Conservation (phyloP, 2,888 invertebrate genomes). For the Parthenolecanium corni region DNA sequence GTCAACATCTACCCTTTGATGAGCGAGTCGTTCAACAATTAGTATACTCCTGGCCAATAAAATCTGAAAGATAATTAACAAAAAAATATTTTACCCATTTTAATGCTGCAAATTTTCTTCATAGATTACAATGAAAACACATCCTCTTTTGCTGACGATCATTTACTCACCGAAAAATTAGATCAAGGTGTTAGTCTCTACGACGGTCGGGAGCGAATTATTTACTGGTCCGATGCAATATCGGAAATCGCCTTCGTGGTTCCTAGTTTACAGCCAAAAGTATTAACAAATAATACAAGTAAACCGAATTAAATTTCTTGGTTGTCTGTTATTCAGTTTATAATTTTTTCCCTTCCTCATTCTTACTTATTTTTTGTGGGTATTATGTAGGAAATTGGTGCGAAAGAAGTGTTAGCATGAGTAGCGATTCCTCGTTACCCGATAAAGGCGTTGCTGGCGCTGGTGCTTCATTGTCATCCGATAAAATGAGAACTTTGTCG, state of each 20-base stretch:
- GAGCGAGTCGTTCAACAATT: too few relatives aligned
- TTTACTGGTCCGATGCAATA: constrained; percentile 92
- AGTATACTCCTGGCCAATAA: too few relatives aligned
- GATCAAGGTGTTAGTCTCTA: constrained; percentile 58
- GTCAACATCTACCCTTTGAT: too few relatives aligned
- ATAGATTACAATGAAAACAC: too few relatives aligned
- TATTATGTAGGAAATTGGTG: constrained; percentile 7
- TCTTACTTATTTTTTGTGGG: not conserved
- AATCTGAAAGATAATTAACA: too few relatives aligned
- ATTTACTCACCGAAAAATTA: constrained; percentile 11
- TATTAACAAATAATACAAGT: not conserved
- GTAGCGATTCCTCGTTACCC: not conserved
- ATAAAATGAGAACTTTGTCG: constrained; percentile 24
- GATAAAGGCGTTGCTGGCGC: not conserved
- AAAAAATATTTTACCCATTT: too few relatives aligned
- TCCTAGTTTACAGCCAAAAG: constrained; percentile 43
- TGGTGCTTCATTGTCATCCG: not conserved
- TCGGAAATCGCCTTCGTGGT: constrained; percentile 93
- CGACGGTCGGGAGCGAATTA: constrained; percentile 70
- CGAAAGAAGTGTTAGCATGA: constrained; percentile 13
- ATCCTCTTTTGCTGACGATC: too few relatives aligned
- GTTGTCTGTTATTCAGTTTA: not conserved
- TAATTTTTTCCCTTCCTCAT: not conserved
- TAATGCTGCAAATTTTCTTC: too few relatives aligned
- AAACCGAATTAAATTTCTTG: not conserved